Base-by-base conservation (phyloP, 2,113 vertebrate genomes). In the Petrocephalus microphthalmus region DNA sequence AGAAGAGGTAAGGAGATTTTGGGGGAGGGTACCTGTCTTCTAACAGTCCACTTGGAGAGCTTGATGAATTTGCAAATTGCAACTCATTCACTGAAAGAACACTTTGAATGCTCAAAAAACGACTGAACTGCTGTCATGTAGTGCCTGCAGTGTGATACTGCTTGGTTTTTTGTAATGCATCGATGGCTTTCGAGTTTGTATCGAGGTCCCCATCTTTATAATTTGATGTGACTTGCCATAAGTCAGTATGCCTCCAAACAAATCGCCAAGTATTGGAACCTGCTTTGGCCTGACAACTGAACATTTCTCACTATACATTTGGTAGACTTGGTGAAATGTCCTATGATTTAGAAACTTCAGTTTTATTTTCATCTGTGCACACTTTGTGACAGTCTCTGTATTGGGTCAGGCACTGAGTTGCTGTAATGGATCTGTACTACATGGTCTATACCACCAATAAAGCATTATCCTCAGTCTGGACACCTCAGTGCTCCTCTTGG, bases 401-500 rank as follows among this genome's bases (percentile, higher is more conserved):
- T 96, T 95, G 96, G 96, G 95, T 96, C 96, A 96, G 96, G 96
- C 95, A 95, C 96, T 96, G 96, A 96, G 95, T 95, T 96, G 95
- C 95, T 96, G 95, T 97, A 96, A 96, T 96, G 95, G 96, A 96
- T 96, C 95, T 97, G 95, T 97, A 95, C 96, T 96, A 94, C 96
- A 96, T 96, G 96, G 95, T 96, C 96, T 97, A 95, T 97, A 96
- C 95, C 96, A 53, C 56, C 95, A 88, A 95, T 95, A 96, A 96
- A 96, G 96, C 96, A 95, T 95, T 95, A 95, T 95, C 95, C 95
- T 96, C 95, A 95, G 95, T 96, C 95, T 95, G 95, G 94, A 78
- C 83, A 51, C 49, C 22, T 47, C 49, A 11, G 49, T 86, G 57
- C 96, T 94, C 95, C 96, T 95, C 95, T 95, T 96, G 96, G 96